Evolutionary conservation across 2,888 invertebrate species (phyloP), one percentile per base, ranked within the genome.

Genomic region (Drepanosiphum platanoidis): DNA sequence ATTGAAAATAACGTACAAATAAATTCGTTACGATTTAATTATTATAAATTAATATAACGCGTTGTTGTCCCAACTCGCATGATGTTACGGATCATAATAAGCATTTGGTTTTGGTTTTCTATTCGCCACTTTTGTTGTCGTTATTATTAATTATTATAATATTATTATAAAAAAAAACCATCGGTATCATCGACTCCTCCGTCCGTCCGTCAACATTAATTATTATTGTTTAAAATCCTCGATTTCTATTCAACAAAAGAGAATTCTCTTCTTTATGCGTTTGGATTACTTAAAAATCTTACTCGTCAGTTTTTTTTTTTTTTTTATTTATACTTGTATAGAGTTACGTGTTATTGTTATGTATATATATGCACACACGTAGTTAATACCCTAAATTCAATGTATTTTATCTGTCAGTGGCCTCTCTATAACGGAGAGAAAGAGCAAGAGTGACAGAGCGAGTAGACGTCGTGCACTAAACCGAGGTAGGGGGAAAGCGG

Each of bases 341-440:
- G 42, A 11, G 7, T 42, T 42, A 9, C 42, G 42, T 42, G 11
- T 42, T 9, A 42, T 32, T 18, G 27, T 39, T 77, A 61, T 8
- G 18, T 27, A 4, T 52, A 18, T 74, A 58, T n/a, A 18, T 75
- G 58, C 4, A 22, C 39, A 4, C 39, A 27, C 11, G 77, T 61
- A 11, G 52, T 52, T 58, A 81, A 81, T 81, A 71, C 70, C 58
- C 58, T 11, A 81, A 36, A 58, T 81, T 70, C 68, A 27, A 36
- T 18, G 70, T 58, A 27, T 39, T 81, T 81, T 70, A 81, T 81
- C 80, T 58, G 70, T 81, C 36, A 13, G 18, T 30, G 36, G 66
- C 27, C 80, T 52, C 34, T 13, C 18, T 78, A 4, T 39, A n/a
- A 39, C 22, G 4, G 66, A 22, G 18, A 68, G 36, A 0, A 3